phyloP scores from a whole-genome alignment of 2,797 vertebrate genomes.

The Brachyrhaphis roseni region DNA sequence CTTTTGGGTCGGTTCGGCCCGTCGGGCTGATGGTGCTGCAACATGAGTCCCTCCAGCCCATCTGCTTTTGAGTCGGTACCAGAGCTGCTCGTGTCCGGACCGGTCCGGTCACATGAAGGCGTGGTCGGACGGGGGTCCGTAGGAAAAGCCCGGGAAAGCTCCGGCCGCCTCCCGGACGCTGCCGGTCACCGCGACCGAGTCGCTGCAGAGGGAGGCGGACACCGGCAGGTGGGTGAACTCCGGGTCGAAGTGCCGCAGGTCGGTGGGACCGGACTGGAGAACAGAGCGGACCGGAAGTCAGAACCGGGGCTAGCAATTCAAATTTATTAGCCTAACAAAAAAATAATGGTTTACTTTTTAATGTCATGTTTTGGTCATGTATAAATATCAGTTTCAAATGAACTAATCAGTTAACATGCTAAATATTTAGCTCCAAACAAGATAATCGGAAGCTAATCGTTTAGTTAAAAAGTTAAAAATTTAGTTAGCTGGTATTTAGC shows the following conservation, averaged over 20 bases:
- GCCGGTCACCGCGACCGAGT: conserved; percentile 74
- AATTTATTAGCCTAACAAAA: too few relatives aligned
- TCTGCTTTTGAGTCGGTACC: conserved; percentile 31
- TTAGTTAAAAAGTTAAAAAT: too few relatives aligned
- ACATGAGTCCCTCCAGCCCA: conserved; percentile 36
- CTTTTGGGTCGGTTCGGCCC: conserved; percentile 37
- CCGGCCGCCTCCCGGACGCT: conserved; percentile 81
- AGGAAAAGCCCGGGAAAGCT: conserved; percentile 85
- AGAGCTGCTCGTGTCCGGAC: conserved; percentile 24
- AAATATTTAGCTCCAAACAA: too few relatives aligned
- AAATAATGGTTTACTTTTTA: too few relatives aligned
- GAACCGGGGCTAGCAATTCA: background rate
- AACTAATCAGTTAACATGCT: background rate
- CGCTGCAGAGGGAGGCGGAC: conserved; percentile 78
- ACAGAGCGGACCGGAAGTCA: background rate
- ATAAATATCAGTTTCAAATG: background rate
- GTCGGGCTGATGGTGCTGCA: conserved; percentile 30
- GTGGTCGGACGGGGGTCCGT: conserved; percentile 73
- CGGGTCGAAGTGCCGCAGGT: conserved; percentile 83
- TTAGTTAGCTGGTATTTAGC: too few relatives aligned
- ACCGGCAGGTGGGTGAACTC: conserved; percentile 86
- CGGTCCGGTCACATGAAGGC: conserved; percentile 71
- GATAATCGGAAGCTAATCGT: too few relatives aligned
- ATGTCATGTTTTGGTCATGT: too few relatives aligned
- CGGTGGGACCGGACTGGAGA: conserved; percentile 79